Evolutionary conservation across 2,113 vertebrate species (phyloP).

Genomic region (Clinocottus analis): DNA sequence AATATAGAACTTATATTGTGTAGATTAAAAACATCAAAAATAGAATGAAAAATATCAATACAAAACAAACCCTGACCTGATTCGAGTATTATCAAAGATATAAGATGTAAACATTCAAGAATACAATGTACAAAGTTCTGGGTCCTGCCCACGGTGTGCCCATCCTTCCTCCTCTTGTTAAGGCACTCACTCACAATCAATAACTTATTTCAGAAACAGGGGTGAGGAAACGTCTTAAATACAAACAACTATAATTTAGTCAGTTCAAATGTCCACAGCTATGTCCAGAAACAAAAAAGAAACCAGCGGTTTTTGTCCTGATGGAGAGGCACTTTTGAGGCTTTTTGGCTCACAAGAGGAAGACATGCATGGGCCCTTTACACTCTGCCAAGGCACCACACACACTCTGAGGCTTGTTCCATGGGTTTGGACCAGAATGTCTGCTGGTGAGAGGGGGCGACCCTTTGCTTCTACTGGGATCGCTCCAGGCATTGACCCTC

Average conservation of each 20-base stretch:
- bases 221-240: conserved; percentile 77
- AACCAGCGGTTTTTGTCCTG: neutral
- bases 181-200: conserved; percentile 70
- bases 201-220: conserved; percentile 67
- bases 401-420: neutral
- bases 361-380: neutral
- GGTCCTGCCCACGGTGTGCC: conserved; percentile 80
- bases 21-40: conserved; percentile 5
- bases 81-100: conserved; percentile 64
- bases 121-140: conserved; percentile 72
- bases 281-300: conserved; percentile 41
- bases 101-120: conserved; percentile 67
- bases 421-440: neutral
- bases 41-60: conserved; percentile 4
- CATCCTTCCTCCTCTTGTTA: conserved; percentile 33
- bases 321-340: conserved; percentile 53
- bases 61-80: conserved; percentile 65
- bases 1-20: conserved; percentile 9
- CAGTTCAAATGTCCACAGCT: conserved; percentile 54
- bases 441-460: neutral
- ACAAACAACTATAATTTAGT: conserved; percentile 82
- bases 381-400: conserved; percentile 5
- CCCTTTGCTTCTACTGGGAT: neutral
- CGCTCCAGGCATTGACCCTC: neutral
- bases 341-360: neutral